These are phyloP conservation scores for Neoitamus cyanurus DNA, from an alignment of 2,888 invertebrate genomes.

Conservation along the genomic window DNA sequence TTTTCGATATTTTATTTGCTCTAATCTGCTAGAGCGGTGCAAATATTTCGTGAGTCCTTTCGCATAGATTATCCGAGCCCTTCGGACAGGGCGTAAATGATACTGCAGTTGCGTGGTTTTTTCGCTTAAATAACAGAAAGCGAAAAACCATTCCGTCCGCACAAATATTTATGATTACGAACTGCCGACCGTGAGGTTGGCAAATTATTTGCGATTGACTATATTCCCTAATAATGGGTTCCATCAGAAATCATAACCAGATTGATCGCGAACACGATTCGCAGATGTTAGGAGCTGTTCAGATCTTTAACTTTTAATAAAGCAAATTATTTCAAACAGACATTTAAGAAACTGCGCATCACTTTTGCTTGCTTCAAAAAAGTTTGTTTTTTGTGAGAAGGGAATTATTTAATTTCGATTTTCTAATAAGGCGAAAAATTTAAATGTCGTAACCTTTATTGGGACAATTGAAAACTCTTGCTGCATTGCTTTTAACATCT, in stretches of 20 bases:
- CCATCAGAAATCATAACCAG: conserved; percentile 16
- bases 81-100: conserved; percentile 7
- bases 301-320: not conserved
- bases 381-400: not conserved
- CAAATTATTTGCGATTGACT: conserved; percentile 9
- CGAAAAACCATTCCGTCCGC: not conserved
- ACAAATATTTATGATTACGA: conserved; percentile 23
- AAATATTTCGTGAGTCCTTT: conserved; percentile 3
- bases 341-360: not conserved
- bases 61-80: not conserved
- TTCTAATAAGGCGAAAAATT: too few species aligned
- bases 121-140: not conserved
- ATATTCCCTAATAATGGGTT: conserved; percentile 8
- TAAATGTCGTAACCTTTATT: too few species aligned
- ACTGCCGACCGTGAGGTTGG: not conserved
- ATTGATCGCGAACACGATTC: not conserved
- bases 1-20: conserved; percentile 16
- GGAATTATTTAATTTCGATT: too few species aligned
- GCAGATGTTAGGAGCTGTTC: not conserved
- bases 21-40: not conserved
- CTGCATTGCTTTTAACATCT: too few species aligned
- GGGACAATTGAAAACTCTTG: too few species aligned
- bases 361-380: not conserved
- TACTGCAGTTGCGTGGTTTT: not conserved
- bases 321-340: not conserved